Evolutionary conservation across 2,797 vertebrate species (phyloP).

Genomic region (Phoebastria nigripes): DNA sequence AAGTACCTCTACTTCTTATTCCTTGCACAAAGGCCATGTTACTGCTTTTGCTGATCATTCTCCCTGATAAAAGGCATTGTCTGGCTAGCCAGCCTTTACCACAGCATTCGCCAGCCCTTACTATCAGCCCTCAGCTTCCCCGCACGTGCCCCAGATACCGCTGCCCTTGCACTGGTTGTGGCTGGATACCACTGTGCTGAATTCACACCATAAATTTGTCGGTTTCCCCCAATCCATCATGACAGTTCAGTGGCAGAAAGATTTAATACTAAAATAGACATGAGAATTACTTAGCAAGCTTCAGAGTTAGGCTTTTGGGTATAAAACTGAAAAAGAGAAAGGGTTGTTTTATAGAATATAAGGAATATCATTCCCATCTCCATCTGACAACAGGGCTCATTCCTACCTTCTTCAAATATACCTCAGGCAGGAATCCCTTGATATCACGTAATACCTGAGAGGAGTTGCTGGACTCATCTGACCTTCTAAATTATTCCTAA

Average conservation of each 20-base stretch:
- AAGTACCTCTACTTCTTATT: background rate
- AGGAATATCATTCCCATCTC: background rate
- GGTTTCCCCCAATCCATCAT: background rate
- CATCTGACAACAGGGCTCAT: background rate
- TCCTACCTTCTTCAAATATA: background rate
- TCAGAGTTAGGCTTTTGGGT: background rate
- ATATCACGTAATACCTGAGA: background rate
- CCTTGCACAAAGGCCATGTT: background rate
- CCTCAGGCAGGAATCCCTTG: background rate
- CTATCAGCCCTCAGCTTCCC: background rate
- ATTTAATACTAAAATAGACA: background rate
- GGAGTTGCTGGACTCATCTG: background rate
- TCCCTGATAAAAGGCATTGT: background rate
- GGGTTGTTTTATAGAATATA: background rate
- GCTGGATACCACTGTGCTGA: background rate
- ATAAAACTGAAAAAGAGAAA: background rate
- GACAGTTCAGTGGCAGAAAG: background rate
- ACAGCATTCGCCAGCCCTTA: background rate
- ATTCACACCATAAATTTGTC: background rate
- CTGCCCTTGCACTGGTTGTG: background rate
- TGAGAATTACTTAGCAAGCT: background rate
- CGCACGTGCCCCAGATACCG: accelerated
- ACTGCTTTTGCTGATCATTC: background rate
- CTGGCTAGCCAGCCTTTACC: background rate
- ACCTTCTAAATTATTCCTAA: background rate